These are phyloP conservation scores for Macropus fuliginosus DNA, from an alignment of 2,797 vertebrate genomes.

Conservation along the genomic window DNA sequence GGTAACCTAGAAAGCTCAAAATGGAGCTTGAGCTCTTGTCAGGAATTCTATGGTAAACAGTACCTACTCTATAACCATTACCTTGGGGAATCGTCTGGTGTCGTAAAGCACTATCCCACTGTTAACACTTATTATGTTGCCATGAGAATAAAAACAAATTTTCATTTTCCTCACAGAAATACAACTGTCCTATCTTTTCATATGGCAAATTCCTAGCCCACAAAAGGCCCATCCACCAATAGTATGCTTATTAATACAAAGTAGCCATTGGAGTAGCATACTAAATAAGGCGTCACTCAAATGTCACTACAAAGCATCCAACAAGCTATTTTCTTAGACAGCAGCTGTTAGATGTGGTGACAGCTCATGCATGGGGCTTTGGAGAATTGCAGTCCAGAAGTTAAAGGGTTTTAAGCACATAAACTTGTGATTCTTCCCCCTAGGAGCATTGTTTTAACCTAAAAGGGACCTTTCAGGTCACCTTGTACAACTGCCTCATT, in stretches of 20 bases:
- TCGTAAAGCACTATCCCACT: constrained; percentile 66
- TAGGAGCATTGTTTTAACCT: not conserved
- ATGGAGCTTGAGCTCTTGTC: constrained; percentile 58
- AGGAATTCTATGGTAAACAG: constrained; percentile 69
- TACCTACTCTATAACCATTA: constrained; percentile 62
- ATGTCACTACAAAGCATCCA: constrained; percentile 14
- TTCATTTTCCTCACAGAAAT: constrained; percentile 78
- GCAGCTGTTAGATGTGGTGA: not conserved
- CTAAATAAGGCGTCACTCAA: constrained; percentile 31
- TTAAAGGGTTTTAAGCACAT: not conserved
- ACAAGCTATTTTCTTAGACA: constrained; percentile 31
- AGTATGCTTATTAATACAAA: constrained; percentile 54
- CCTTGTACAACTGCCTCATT: not conserved
- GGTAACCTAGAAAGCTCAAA: constrained; percentile 61
- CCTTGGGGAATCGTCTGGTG: constrained; percentile 72
- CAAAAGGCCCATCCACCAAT: constrained; percentile 45
- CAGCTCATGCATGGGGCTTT: not conserved
- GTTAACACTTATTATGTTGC: constrained; percentile 78
- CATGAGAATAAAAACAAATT: constrained; percentile 73
- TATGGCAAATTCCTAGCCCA: constrained; percentile 16
- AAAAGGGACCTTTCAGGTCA: not conserved
- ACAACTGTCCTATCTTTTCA: constrained; percentile 38
- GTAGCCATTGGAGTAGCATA: constrained; percentile 1
- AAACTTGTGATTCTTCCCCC: not conserved
- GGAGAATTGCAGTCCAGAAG: not conserved